phyloP scores from a whole-genome alignment of 2,888 invertebrate species.

The Lathronympha strigana region DNA sequence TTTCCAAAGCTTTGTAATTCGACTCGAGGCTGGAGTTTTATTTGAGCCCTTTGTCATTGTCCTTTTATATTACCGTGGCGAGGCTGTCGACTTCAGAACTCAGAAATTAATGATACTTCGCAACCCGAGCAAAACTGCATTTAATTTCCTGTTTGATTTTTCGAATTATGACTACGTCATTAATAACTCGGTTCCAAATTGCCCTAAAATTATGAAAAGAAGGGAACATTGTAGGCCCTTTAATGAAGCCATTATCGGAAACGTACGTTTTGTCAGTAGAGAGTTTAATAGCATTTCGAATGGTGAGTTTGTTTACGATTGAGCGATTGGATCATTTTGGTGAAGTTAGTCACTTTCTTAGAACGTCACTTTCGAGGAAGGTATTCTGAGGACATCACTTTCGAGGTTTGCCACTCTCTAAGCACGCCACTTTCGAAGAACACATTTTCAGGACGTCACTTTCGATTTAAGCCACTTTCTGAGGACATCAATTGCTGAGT shows the following conservation, averaged over 20 bases:
- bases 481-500: no score
- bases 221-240: conserved; percentile 46
- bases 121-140: conserved; percentile 17
- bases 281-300: conserved; percentile 56
- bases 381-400: no score
- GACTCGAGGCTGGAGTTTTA: conserved; percentile 47
- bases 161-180: conserved; percentile 26
- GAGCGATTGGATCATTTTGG: not conserved
- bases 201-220: conserved; percentile 42
- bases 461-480: no score
- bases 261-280: conserved; percentile 58
- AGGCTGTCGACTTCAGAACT: conserved; percentile 31
- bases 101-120: conserved; percentile 38
- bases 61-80: conserved; percentile 42
- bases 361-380: no score
- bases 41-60: conserved; percentile 45
- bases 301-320: conserved; percentile 49
- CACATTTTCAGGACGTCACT: no score
- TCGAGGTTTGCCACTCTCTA: no score
- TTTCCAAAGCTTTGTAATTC: conserved; percentile 57
- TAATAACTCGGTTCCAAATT: conserved; percentile 35
- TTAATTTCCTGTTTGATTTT: conserved; percentile 39
- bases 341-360: no score
- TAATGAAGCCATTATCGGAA: conserved; percentile 60
- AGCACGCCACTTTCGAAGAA: no score